These are phyloP conservation scores for Cecropterus lyciades DNA, from an alignment of 1,140 invertebrate genomes.

Conservation along the genomic window DNA sequence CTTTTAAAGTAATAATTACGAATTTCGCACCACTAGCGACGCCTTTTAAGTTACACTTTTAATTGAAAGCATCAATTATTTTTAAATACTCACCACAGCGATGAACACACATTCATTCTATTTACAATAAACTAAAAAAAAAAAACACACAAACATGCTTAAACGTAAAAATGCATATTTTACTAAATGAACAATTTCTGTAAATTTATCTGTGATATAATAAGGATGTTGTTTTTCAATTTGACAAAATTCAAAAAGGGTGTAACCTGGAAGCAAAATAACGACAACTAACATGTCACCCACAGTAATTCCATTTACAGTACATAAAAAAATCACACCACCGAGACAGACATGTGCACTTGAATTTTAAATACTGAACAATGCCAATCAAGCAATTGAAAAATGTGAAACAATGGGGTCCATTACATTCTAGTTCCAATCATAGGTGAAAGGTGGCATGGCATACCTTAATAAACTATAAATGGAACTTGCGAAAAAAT, in stretches of 20 bases:
- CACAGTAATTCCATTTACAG: conserved; percentile 64
- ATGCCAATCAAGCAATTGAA: conserved; percentile 70
- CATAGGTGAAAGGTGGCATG: conserved; percentile 58
- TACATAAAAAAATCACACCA: conserved; percentile 76
- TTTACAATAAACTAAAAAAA: conserved; percentile 40
- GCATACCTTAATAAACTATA: conserved; percentile 55
- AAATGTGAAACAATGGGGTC: conserved; percentile 42
- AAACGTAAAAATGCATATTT: conserved; percentile 67
- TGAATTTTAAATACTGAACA: conserved; percentile 51
- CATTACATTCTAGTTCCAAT: conserved; percentile 56
- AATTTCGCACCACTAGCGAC: background rate
- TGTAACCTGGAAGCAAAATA: conserved; percentile 83
- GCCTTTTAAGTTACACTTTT: no score
- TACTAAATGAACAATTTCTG: conserved; percentile 54
- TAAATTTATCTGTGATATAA: conserved; percentile 82
- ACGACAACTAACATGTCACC: conserved; percentile 78
- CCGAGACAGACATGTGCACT: conserved; percentile 67
- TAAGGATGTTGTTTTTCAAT: conserved; percentile 43
- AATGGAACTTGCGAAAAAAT: conserved; percentile 66
- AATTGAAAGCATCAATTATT: conserved; percentile 27
- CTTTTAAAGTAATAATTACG: background rate
- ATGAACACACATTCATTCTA: conserved; percentile 4
- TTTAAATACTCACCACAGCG: conserved; percentile 10
- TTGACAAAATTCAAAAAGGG: conserved; percentile 66
- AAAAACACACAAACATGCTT: conserved; percentile 68